Conservation (phyloP, 2,113 vertebrate species). For the Aix galericulata region DNA sequence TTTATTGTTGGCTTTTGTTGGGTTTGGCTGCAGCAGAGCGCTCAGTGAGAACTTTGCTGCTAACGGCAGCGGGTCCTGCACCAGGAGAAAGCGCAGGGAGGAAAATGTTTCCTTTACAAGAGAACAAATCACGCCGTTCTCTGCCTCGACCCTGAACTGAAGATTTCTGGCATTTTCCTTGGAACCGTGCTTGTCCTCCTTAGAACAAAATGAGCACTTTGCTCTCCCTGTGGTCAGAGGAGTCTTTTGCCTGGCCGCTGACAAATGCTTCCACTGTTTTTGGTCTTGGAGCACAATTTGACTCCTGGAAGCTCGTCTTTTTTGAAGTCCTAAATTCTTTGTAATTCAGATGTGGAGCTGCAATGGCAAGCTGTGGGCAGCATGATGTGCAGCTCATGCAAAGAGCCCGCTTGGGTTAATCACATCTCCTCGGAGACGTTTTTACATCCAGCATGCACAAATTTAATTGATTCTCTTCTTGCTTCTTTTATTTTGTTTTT, state of each 20-base stretch:
- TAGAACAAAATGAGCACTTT: not conserved
- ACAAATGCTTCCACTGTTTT: not conserved
- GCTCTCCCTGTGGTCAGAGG: not conserved
- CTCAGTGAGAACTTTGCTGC: not conserved
- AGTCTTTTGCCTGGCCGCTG: not conserved
- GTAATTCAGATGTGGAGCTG: not conserved
- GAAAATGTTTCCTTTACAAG: not conserved
- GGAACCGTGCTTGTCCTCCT: not conserved
- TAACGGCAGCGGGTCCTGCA: not conserved
- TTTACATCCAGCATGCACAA: not conserved
- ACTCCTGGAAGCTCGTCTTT: not conserved
- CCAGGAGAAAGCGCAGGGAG: not conserved
- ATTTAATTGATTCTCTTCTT: not conserved
- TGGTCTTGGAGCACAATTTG: not conserved
- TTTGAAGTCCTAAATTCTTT: not conserved
- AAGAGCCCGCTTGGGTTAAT: not conserved
- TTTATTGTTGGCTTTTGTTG: not conserved
- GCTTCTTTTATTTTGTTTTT: not conserved
- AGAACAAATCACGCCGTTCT: not conserved
- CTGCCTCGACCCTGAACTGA: not conserved
- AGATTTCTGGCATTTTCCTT: not conserved
- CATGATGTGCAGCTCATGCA: not conserved
- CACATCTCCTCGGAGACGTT: fast-evolving
- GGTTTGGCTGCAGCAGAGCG: not conserved
- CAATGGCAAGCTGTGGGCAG: not conserved